Evolutionary conservation across 2,888 invertebrate species (phyloP).

Genomic region (Liopterus haemorrhoidalis): DNA sequence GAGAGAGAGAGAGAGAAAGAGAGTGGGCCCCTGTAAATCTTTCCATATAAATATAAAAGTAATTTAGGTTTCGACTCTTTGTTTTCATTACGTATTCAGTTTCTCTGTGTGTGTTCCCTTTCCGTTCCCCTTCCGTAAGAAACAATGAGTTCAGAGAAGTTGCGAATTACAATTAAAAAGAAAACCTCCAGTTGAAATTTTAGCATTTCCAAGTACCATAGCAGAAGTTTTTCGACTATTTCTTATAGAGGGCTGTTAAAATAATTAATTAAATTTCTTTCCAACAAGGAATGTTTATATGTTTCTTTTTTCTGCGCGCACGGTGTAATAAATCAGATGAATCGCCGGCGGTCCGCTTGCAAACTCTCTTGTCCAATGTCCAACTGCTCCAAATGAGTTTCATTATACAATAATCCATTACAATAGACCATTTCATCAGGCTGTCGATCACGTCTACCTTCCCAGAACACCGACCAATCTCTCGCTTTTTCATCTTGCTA

Average conservation of each 20-base stretch:
- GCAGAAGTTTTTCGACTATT: conserved; percentile 42
- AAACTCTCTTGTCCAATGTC: conserved; percentile 42
- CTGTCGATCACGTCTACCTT: conserved; percentile 44
- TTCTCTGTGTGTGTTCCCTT: too few relatives aligned
- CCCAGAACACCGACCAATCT: too few relatives aligned
- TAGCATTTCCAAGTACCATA: conserved; percentile 46
- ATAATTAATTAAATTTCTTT: conserved; percentile 50
- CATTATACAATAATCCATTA: conserved; percentile 39
- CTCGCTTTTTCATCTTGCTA: too few relatives aligned
- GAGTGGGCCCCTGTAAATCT: too few relatives aligned
- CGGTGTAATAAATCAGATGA: conserved; percentile 44
- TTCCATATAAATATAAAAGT: too few relatives aligned
- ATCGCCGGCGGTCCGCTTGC: conserved; percentile 31
- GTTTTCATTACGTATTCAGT: too few relatives aligned
- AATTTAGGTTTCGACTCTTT: too few relatives aligned
- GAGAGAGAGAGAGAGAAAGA: too few relatives aligned
- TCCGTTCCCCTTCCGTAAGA: too few relatives aligned
- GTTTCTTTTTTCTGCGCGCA: conserved; percentile 36
- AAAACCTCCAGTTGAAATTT: conserved; percentile 39
- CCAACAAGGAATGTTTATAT: conserved; percentile 44
- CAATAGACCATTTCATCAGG: conserved; percentile 41
- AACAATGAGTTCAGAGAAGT: conserved; percentile 43
- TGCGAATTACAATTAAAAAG: conserved; percentile 41
- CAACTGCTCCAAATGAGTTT: conserved; percentile 31
- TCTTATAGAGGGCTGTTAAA: conserved; percentile 40